phyloP scores from a whole-genome alignment of 2,797 vertebrate genomes.

The Paguma larvata region DNA sequence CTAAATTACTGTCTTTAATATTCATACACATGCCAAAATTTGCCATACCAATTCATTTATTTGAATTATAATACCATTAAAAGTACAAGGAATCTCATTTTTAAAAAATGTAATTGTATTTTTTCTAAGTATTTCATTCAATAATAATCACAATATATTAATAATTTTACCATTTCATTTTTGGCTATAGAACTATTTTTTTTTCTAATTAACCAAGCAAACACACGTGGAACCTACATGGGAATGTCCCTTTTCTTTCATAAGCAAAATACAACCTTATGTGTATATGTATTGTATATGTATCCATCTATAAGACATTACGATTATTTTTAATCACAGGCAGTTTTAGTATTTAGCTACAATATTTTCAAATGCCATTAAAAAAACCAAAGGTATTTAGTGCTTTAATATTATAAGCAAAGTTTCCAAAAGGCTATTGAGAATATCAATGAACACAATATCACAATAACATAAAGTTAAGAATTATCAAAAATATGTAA shows the following conservation, averaged over 20 bases:
- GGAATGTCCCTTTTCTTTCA: not conserved
- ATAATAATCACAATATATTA: not conserved
- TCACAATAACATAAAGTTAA: slow-evolving; percentile 24
- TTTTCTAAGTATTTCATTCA: slow-evolving; percentile 24
- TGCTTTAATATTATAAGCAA: slow-evolving; percentile 4
- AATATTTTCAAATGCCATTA: slow-evolving; percentile 30
- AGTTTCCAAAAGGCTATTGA: slow-evolving; percentile 29
- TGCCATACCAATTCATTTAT: not conserved
- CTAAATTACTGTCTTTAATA: slow-evolving; percentile 40
- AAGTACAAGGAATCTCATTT: slow-evolving; percentile 31
- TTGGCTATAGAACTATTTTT: not conserved
- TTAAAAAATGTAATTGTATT: not conserved
- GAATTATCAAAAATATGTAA: not conserved
- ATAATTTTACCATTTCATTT: slow-evolving; percentile 40
- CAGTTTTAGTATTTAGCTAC: not conserved
- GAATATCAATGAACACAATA: not conserved
- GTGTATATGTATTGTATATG: not conserved
- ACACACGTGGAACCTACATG: not conserved
- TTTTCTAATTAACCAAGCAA: slow-evolving; percentile 50
- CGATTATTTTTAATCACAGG: not conserved
- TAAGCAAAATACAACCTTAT: not conserved
- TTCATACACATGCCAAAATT: slow-evolving; percentile 11
- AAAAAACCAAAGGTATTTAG: slow-evolving; percentile 43
- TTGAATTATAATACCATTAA: slow-evolving; percentile 45
- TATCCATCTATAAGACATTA: not conserved